Percentiles rank a stretch among this genome's conserved stretches.
These are phyloP conservation scores for Colletes gigas DNA, from an alignment of 1,140 invertebrate genomes.

Conservation along the genomic window DNA sequence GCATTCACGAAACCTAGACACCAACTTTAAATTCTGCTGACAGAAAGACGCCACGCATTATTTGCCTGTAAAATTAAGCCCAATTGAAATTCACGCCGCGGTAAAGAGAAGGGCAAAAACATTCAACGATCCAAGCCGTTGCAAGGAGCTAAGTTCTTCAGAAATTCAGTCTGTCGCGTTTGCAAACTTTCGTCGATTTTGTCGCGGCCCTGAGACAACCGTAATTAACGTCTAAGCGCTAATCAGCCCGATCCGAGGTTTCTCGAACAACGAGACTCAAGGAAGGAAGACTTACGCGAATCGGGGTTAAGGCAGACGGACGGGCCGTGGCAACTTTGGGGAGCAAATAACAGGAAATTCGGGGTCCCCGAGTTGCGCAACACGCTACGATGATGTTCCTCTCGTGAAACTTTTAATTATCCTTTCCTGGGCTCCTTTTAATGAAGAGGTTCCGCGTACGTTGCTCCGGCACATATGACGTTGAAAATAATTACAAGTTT, in stretches of 20 bases:
- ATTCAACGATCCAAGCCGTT: not conserved
- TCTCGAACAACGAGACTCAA: conserved; percentile 39
- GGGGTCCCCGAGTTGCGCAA: conserved; percentile 27
- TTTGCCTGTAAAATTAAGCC: too few relatives aligned
- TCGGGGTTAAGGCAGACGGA: conserved; percentile 17
- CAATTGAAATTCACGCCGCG: not conserved
- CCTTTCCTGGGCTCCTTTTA: conserved; percentile 63
- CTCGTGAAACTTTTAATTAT: conserved; percentile 73
- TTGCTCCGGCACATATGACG: conserved; percentile 34
- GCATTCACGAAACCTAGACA: too few relatives aligned
- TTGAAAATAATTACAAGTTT: conserved; percentile 74
- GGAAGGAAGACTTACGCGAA: conserved; percentile 15
- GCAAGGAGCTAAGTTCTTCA: conserved; percentile 7
- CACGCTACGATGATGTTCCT: conserved; percentile 23
- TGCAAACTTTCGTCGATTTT: conserved; percentile 37
- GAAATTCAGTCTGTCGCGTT: conserved; percentile 4
- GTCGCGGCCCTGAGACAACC: conserved; percentile 30
- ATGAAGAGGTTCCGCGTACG: conserved; percentile 58
- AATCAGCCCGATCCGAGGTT: conserved; percentile 27
- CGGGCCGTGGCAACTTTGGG: conserved; percentile 22
- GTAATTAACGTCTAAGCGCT: conserved; percentile 40
- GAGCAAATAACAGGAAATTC: conserved; percentile 44
- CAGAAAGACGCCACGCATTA: too few relatives aligned
- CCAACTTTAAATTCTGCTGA: not conserved
- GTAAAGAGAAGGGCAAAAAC: not conserved